Evolutionary conservation across 2,888 invertebrate species (phyloP), one percentile per base, ranked within the genome.

Genomic region (Aquatica leii): DNA sequence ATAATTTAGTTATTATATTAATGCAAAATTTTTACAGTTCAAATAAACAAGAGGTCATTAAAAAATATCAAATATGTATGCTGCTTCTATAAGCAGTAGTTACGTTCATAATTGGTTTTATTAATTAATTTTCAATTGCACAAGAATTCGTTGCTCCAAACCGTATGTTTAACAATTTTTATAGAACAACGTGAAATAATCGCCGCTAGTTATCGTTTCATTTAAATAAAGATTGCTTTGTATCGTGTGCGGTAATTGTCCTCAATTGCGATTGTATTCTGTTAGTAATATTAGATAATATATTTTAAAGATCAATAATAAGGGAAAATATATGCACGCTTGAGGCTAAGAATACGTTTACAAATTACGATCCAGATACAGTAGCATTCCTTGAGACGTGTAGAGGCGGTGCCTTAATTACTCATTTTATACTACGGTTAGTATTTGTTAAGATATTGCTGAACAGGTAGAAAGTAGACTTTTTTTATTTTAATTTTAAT

Each of bases 291-390:
- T 61, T 64, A 41, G 41, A 51, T 60, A 60, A 58, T 51, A 51
- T 63, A 63, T 57, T 62, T 46, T 48, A 63, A 57, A 59, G 49
- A 55, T 71, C 72, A 76, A 79, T 77, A 79, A 79, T 78, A 78
- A 76, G 76, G 72, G 74, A 76, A 79, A 78, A 79, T 78, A 70
- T 79, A 79, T 80, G 75, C 79, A 78, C 67, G 80, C 80, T 77
- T 65, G 73, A 62, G 76, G 78, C 77, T 76, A 77, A 76, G 76
- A 79, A 79, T 80, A 78, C 76, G 75, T 74, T 77, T 77, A 79
- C 79, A 80, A 80, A 80, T 80, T 79, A 78, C 78, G 77, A 78
- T 79, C 75, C 77, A 81, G 79, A 79, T 78, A 80, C 79, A 79
- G 79, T 80, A 80, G 80, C 80, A 78, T 80, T 78, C 77, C 77